Evolutionary conservation across 1,140 invertebrate genomes (phyloP).

Genomic region (Drosophila aff.): DNA sequence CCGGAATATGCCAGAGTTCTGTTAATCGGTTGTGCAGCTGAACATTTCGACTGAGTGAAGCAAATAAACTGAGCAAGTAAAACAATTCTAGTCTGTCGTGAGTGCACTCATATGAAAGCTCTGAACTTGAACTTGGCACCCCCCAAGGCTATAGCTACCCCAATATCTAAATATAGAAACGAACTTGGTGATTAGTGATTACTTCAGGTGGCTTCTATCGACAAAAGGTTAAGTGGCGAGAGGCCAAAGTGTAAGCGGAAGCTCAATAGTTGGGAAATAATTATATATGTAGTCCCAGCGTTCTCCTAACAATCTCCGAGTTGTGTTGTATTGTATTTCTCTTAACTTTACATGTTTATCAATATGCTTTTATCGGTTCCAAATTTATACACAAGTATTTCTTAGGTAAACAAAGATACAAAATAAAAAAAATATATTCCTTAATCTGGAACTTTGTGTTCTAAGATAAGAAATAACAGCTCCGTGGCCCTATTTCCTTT

Average conservation of each 20-base stretch:
- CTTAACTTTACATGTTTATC: background rate
- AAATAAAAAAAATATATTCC: background rate
- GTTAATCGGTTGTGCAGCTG: slow-evolving; percentile 23
- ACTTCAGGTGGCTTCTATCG: background rate
- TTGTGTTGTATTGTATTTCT: background rate
- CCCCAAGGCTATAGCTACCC: slow-evolving; percentile 8
- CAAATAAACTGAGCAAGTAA: slow-evolving; percentile 12
- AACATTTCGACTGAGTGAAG: slow-evolving; percentile 6
- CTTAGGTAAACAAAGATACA: background rate
- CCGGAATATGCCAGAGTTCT: slow-evolving; percentile 9
- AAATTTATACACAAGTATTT: background rate
- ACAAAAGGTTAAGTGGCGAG: slow-evolving; percentile 12
- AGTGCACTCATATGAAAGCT: slow-evolving; percentile 40
- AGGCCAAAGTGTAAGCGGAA: slow-evolving; percentile 7
- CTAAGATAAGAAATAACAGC: slow-evolving; percentile 2
- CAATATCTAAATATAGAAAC: slow-evolving; percentile 7
- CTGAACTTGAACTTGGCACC: slow-evolving; percentile 40
- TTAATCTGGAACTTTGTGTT: background rate
- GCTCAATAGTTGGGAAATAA: background rate
- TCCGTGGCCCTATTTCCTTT: background rate
- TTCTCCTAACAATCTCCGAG: too few relatives aligned
- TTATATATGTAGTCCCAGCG: background rate
- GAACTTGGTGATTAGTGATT: background rate
- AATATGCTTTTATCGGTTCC: background rate
- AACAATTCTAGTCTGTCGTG: background rate